Evolutionary conservation across 2,888 invertebrate species (phyloP), one percentile per base, ranked within the genome.

Genomic region (Physocephala rufipes): DNA sequence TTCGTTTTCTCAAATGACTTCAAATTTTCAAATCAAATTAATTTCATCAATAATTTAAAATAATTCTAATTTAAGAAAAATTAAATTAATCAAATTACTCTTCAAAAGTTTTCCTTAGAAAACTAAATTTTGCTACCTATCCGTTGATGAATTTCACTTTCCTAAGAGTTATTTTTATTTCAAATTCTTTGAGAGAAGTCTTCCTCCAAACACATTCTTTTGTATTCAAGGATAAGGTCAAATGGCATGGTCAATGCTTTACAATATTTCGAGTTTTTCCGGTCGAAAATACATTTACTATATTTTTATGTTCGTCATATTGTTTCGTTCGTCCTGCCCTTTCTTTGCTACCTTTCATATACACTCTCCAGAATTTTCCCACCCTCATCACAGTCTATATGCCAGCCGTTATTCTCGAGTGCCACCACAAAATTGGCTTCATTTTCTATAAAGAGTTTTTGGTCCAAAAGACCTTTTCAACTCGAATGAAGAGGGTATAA

Each of bases 401-500:
- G 3, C 13, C 36, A 21, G 12, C 30, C 65, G 28, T 21, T 30
- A 12, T 7, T 36, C 36, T 19, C 21, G n/a, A 12, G 5, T 21
- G 24, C 62, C 16, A 36, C 19, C 45, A 16, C n/a, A 30, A 65
- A 51, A 26, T 65, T 58, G 24, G 51, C 47, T 24, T 24, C 19
- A 65, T 51, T 65, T 65, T 65, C 65, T 51, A 65, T 65, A 49
- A 49, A 65, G 19, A 28, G 26, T 13, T 51, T 51, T 49, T 24
- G 19, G n/a, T 7, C 26, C 16, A 51, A 19, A 49, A 28, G 51
- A 19, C 51, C 16, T 28, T 64, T 15, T 5, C 26, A n/a, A 47
- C 16, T 1, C 7, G 12, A 16, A 43, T n/a, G 62, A 1, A 24
- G 2, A 15, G 30, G 13, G 9, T 30, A 28, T 26, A 12, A 49